Base-by-base conservation (phyloP, 2,888 invertebrate species). In the Salticus scenicus region DNA sequence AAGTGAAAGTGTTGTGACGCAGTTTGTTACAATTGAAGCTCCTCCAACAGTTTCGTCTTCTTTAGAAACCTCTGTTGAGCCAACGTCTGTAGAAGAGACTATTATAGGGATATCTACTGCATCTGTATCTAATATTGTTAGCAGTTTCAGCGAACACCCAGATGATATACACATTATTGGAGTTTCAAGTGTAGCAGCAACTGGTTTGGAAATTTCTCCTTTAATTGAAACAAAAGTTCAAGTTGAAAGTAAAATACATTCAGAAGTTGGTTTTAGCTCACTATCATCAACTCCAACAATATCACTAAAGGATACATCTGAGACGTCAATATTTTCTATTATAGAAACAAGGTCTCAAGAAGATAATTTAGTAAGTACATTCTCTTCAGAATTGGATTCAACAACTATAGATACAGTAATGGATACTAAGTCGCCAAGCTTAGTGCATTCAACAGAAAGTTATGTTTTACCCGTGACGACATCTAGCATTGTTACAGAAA, bases 1-100 rank as follows among this genome's bases (percentile, higher is more conserved):
- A 0, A 88, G 88, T 73, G 88, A 88, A 67, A 86, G 88, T 28
- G 84, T 88, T 12, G 88, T 88, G 14, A 88, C 88, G n/a, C 88
- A 88, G 67, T 87, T 77, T 41, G 88, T 88, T 12, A 85, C 87
- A 41, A 81, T 84, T 7, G 87, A 87, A 77, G 72, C 87, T 20
- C 66, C 87, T 14, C 73, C 77, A 12, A 81, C 78, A 4, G 20
- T 67, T 37, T 30, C 72, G 41, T 42, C 78, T 28, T 37, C 81
- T 7, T 33, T 67, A 51, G 75, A 76, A 71, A 41, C 37, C 20
- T 17, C 63, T 8, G 82, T 82, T n/a, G 73, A 82, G 42, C 41
- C 82, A 41, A 82, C 81, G 5, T 47, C 82, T 27, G 76, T 77
- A 17, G 70, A n/a, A 2, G 87, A 87, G 37, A 78, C 82, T 7